phyloP scores from a whole-genome alignment of 2,888 invertebrate genomes.

The Uloborus plumipes region DNA sequence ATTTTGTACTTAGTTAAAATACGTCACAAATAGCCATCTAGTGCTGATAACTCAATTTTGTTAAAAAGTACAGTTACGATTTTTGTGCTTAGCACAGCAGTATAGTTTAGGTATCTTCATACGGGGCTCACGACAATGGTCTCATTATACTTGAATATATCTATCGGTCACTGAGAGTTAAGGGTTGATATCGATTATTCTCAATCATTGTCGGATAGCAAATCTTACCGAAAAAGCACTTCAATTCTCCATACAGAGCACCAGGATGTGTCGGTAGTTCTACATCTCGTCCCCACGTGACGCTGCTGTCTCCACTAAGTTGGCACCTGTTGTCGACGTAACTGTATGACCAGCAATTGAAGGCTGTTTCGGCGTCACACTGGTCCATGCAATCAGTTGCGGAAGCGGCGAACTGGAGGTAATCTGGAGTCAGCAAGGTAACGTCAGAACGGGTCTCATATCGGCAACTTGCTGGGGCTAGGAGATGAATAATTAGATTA shows the following conservation, averaged over 20 bases:
- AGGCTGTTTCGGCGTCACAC: constrained; percentile 71
- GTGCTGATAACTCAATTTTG: too few species aligned
- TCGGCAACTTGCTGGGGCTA: constrained; percentile 72
- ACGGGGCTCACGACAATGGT: too few species aligned
- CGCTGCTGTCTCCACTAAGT: constrained; percentile 72
- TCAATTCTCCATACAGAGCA: constrained; percentile 70
- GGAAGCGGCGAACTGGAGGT: constrained; percentile 72
- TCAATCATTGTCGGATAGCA: too few species aligned
- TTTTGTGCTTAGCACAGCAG: too few species aligned
- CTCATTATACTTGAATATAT: too few species aligned
- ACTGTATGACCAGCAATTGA: constrained; percentile 72
- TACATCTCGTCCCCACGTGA: constrained; percentile 69
- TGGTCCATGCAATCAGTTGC: constrained; percentile 72
- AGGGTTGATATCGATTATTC: too few species aligned
- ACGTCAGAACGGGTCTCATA: constrained; percentile 71
- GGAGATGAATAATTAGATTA: background rate
- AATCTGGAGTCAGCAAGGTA: constrained; percentile 72
- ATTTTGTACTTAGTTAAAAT: too few species aligned
- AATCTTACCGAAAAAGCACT: constrained; percentile 72
- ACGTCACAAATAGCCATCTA: too few species aligned
- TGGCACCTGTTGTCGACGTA: constrained; percentile 72
- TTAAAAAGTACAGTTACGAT: too few species aligned
- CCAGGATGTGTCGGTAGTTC: constrained; percentile 67
- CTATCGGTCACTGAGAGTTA: too few species aligned
- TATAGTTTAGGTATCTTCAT: too few species aligned